phyloP scores from a whole-genome alignment of 2,113 vertebrate species.

The Datnioides undecimradiatus region DNA sequence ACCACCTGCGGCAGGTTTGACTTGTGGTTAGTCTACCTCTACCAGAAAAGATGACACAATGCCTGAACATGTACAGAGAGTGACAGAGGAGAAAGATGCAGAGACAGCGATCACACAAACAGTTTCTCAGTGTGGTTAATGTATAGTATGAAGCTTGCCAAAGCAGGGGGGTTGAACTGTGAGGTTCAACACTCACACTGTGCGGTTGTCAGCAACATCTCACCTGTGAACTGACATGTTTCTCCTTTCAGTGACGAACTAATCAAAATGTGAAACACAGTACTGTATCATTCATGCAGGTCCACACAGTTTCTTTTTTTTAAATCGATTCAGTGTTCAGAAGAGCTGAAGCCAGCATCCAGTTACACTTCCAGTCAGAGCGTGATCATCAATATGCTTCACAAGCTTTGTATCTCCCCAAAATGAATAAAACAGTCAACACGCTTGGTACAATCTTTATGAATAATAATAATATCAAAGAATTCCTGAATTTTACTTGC shows the following conservation, averaged over 20 bases:
- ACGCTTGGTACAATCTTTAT: conserved; percentile 9
- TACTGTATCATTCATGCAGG: conserved; percentile 53
- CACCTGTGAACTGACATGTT: conserved; percentile 31
- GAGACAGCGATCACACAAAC: conserved; percentile 6
- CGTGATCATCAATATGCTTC: conserved; percentile 7
- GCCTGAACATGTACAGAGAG: conserved; percentile 19
- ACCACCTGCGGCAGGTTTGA: conserved; percentile 50
- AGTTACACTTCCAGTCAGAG: neutral
- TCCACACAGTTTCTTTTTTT: conserved; percentile 25
- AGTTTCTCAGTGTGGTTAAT: neutral
- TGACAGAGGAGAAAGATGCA: neutral
- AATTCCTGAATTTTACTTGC: neutral
- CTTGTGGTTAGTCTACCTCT: conserved; percentile 65
- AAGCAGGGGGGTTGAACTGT: conserved; percentile 7
- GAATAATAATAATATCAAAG: conserved; percentile 21
- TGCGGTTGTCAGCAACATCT: conserved; percentile 26
- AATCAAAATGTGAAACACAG: conserved; percentile 73
- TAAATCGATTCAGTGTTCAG: neutral
- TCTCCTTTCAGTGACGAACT: conserved; percentile 49
- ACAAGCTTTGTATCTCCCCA: neutral
- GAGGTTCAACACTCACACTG: conserved; percentile 33
- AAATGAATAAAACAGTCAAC: conserved; percentile 3
- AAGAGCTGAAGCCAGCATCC: conserved; percentile 4
- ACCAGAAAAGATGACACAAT: conserved; percentile 39
- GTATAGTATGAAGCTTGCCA: neutral